Percentiles rank a stretch among this genome's conserved stretches.
Evolutionary conservation across 2,797 vertebrate genomes (phyloP).

Genomic region (Pipistrellus nathusii): DNA sequence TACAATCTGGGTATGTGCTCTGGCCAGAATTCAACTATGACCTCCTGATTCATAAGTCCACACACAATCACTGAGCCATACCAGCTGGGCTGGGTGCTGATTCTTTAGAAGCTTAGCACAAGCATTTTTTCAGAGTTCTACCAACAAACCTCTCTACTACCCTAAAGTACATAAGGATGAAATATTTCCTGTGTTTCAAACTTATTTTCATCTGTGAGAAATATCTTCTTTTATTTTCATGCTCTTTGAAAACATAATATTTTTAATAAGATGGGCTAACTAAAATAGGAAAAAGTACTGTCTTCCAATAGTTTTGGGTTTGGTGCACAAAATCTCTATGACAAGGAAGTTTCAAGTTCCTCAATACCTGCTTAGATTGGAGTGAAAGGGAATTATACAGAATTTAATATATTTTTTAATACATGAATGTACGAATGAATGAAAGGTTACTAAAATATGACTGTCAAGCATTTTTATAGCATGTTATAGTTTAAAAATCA

Average conservation of each 20-base stretch:
- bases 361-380: background rate
- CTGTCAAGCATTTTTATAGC: background rate
- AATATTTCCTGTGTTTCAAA: background rate
- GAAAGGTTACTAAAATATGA: background rate
- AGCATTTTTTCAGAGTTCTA: constrained; percentile 10
- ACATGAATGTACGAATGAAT: background rate
- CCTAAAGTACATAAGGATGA: background rate
- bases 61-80: too few species aligned
- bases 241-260: background rate
- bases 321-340: background rate
- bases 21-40: too few species aligned
- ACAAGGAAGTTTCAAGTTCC: background rate
- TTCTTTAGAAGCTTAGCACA: background rate
- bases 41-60: too few species aligned
- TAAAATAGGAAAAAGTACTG: background rate
- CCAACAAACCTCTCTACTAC: background rate
- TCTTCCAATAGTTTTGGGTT: background rate
- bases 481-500: background rate
- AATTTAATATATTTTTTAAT: background rate
- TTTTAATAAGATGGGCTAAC: constrained; percentile 17
- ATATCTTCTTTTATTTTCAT: background rate
- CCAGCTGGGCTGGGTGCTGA: too few species aligned
- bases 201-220: background rate
- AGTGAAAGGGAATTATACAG: background rate
- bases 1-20: too few species aligned